Evolutionary conservation across 2,797 vertebrate genomes (phyloP).

Genomic region (Discoglossus pictus): DNA sequence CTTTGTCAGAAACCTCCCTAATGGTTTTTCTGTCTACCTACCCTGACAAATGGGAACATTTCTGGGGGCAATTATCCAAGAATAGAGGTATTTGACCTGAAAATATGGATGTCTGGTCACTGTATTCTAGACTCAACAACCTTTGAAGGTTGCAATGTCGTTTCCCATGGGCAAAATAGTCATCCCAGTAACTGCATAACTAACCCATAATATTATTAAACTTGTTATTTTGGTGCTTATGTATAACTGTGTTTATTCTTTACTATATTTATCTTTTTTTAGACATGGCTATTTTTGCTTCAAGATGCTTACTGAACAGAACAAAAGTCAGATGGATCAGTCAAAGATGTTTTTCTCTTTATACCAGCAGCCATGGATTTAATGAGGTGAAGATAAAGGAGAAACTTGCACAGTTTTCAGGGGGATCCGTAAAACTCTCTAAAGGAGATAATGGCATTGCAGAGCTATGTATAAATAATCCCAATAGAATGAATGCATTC

Average conservation of each 20-base stretch:
- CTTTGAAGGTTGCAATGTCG: no score
- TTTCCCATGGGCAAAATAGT: no score
- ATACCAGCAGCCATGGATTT: conserved; percentile 70
- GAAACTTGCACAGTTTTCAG: conserved; percentile 78
- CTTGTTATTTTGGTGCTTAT: no score
- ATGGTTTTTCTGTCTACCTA: no score
- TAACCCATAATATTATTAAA: no score
- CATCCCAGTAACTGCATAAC: no score
- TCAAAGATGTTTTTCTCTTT: conserved; percentile 66
- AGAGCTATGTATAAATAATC: conserved; percentile 88
- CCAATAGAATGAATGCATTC: conserved; percentile 88
- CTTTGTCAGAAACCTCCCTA: no score
- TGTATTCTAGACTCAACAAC: no score
- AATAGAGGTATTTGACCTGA: no score
- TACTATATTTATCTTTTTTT: conserved; percentile 41
- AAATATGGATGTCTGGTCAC: no score
- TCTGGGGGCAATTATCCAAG: no score
- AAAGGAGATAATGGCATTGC: conserved; percentile 82
- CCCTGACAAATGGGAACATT: no score
- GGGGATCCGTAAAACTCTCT: conserved; percentile 84
- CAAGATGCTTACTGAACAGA: conserved; percentile 54
- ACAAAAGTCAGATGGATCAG: conserved; percentile 59
- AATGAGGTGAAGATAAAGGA: conserved; percentile 74
- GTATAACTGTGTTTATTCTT: conserved; percentile 4
- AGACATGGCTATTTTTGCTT: conserved; percentile 67